Evolutionary conservation across 2,888 invertebrate species (phyloP), one percentile per base, ranked within the genome.

Genomic region (Sinotaia quadrata): DNA sequence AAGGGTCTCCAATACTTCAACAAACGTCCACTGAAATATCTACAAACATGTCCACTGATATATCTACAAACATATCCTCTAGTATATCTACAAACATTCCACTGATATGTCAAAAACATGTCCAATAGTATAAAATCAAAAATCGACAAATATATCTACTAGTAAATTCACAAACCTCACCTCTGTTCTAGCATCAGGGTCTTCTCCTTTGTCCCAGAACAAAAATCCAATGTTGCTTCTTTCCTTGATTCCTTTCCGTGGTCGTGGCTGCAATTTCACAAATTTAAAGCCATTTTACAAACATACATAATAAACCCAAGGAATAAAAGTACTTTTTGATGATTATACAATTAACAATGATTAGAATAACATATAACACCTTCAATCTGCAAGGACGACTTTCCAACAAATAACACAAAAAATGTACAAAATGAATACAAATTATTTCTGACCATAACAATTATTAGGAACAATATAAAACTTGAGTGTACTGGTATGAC

Each of bases 201-300:
- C 74, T 54, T 85, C 84, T 2, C 91, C 92, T 71, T 92, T 93
- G 90, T 86, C 79, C 83, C 92, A 93, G 4, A 93, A 91, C 47
- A 94, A 86, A 12, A 94, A 90, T 0, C 94, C 94, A 0, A 94
- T 91, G 61, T 92, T 91, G 80, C 93, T 93, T 31, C 94, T 90
- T 18, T 91, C 89, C 24, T 93, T 85, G 0, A 94, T 91, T 0
- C 94, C 94, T 83, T 92, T 92, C 83, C 93, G 92, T 0, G 94
- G 93, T 85, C 92, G 90, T 0, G 93, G 93, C 94, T 94, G 84
- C 2, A 85, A 80, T 34, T 33, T 34, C n/a, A 24, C 61, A 54
- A 54, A 49, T 29, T 29, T 27, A 31, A 47, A 24, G 47, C 15
- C 29, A 5, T 29, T 31, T 8, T 7, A 59, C 41, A 37, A 5